These are phyloP conservation scores for Apis florea DNA, from an alignment of 1,140 invertebrate genomes.

Conservation along the genomic window DNA sequence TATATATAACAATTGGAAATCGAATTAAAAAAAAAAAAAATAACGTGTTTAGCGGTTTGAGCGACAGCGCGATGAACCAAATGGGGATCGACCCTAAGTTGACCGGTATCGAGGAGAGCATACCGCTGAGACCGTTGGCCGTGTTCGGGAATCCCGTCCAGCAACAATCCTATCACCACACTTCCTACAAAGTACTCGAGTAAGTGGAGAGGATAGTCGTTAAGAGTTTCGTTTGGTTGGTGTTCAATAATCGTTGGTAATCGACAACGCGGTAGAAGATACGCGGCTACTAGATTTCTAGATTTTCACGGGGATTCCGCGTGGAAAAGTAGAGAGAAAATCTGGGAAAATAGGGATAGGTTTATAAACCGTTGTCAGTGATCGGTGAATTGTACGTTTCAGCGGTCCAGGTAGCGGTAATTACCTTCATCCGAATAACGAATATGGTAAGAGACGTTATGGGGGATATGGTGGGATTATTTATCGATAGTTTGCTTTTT, in stretches of 20 bases:
- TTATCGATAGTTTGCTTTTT: constrained; percentile 54
- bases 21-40: too few relatives aligned
- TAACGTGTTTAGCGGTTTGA: constrained; percentile 66
- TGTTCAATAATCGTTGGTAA: not conserved
- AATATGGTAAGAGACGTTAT: constrained; percentile 80
- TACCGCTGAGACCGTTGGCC: constrained; percentile 88
- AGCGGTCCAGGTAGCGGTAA: constrained; percentile 81
- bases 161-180: constrained; percentile 80
- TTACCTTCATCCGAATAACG: constrained; percentile 80
- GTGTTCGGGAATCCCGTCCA: constrained; percentile 84
- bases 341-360: not conserved
- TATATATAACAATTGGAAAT: too few relatives aligned
- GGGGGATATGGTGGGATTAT: constrained; percentile 62
- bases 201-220: constrained; percentile 81
- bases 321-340: not conserved
- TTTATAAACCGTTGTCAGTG: not conserved
- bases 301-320: not conserved
- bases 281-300: not conserved
- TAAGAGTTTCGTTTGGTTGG: not conserved
- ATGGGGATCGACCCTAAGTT: constrained; percentile 71
- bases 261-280: not conserved
- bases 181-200: constrained; percentile 83
- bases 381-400: constrained; percentile 75
- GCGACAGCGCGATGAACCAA: constrained; percentile 75
- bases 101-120: constrained; percentile 84